Conservation (phyloP, 2,797 vertebrate species). For the Gastrophryne carolinensis region DNA sequence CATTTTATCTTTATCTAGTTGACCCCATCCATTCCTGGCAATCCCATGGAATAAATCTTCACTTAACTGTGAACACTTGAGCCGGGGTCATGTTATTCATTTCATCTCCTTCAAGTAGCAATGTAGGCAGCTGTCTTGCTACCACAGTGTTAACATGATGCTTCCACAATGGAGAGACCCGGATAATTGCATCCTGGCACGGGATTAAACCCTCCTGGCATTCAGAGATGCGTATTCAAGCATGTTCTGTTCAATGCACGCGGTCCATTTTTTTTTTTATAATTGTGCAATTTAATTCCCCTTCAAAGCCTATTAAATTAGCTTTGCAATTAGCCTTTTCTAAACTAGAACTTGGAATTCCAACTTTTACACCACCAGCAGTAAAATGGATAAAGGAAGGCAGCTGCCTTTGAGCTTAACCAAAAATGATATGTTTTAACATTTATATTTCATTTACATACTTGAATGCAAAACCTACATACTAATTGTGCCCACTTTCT, state of each 20-base stretch:
- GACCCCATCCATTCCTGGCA: constrained; percentile 28
- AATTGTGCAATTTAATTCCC: neutral
- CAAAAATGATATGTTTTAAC: too few relatives aligned
- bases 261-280: neutral
- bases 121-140: constrained; percentile 21
- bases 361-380: too few relatives aligned
- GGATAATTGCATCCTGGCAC: constrained; percentile 42
- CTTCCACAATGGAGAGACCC: constrained; percentile 27
- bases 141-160: constrained; percentile 17
- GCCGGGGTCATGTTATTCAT: constrained; percentile 28
- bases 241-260: constrained; percentile 9
- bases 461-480: too few relatives aligned
- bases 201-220: constrained; percentile 27
- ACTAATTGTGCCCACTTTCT: too few relatives aligned
- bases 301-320: constrained; percentile 21
- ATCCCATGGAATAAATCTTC: constrained; percentile 47
- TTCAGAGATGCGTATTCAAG: neutral
- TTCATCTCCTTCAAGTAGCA: neutral
- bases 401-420: too few relatives aligned
- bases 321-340: constrained; percentile 11
- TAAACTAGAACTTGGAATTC: neutral
- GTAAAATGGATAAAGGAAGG: too few relatives aligned
- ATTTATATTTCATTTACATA: too few relatives aligned
- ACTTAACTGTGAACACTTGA: constrained; percentile 29
- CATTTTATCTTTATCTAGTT: constrained; percentile 48